phyloP scores from a whole-genome alignment of 2,888 invertebrate species.

The Lysandra coridon region DNA sequence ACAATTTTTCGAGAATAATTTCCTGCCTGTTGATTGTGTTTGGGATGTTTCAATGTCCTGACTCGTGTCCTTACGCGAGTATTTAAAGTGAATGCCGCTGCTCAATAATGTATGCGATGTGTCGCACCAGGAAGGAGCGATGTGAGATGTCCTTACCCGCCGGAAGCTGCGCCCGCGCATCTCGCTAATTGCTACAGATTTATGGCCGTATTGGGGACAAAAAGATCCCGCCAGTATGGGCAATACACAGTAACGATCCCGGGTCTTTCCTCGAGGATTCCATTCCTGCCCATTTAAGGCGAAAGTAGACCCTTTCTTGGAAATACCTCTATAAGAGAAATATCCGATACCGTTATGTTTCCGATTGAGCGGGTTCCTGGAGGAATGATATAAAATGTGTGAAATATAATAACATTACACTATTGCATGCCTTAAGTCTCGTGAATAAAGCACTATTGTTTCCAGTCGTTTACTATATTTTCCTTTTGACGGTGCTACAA shows the following conservation, averaged over 20 bases:
- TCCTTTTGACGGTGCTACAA: not conserved
- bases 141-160: conserved; percentile 1
- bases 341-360: not conserved
- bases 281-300: not conserved
- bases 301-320: not conserved
- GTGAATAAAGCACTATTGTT: not conserved
- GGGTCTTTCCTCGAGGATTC: not conserved
- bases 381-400: not conserved
- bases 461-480: no score
- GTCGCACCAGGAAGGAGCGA: conserved; percentile 10
- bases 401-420: not conserved
- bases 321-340: not conserved
- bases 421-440: not conserved
- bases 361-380: not conserved
- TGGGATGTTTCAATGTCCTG: not conserved
- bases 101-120: not conserved
- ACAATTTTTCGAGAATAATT: not conserved
- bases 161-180: conserved; percentile 18
- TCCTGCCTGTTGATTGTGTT: not conserved
- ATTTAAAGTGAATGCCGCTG: not conserved
- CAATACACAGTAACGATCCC: not conserved
- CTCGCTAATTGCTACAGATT: conserved; percentile 4
- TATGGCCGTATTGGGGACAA: not conserved
- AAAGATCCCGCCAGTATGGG: not conserved
- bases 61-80: not conserved